Percentiles rank a stretch among this genome's conserved stretches.
phyloP scores from a whole-genome alignment of 2,888 invertebrate genomes.

The Cantharis rufa region DNA sequence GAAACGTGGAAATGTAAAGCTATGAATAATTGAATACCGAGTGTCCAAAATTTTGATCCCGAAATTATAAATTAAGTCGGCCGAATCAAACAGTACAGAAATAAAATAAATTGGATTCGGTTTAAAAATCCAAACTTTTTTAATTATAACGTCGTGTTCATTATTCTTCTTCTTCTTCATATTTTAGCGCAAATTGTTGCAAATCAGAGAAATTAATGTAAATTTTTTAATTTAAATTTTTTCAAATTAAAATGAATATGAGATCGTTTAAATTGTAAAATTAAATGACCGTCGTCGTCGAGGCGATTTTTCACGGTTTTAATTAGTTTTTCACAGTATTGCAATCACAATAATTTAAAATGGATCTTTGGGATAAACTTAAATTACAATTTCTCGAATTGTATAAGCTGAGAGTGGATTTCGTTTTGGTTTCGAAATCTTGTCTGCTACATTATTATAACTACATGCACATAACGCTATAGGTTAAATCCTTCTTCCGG shows the following conservation, averaged over 20 bases:
- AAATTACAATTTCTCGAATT: constrained; percentile 4
- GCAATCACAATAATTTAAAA: not conserved
- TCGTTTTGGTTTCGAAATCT: constrained; percentile 12
- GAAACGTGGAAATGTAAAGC: not conserved
- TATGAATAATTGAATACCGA: not conserved
- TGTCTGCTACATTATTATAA: constrained; percentile 20
- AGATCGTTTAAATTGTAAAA: constrained; percentile 6
- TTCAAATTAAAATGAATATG: constrained; percentile 22
- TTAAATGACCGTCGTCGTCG: not conserved
- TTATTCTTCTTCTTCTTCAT: constrained; percentile 15
- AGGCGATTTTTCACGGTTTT: not conserved
- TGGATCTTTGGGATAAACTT: constrained; percentile 5
- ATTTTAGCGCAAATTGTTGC: constrained; percentile 28
- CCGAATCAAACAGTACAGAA: not conserved
- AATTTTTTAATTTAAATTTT: constrained; percentile 30
- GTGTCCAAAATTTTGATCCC: not conserved
- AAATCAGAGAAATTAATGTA: constrained; percentile 31
- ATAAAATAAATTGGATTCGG: not conserved
- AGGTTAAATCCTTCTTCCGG: constrained; percentile 19
- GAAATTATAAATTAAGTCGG: not conserved
- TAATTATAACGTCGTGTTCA: constrained; percentile 20
- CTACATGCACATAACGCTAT: constrained; percentile 20
- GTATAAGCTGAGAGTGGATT: constrained; percentile 6
- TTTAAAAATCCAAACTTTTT: constrained; percentile 19
- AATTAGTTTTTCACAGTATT: not conserved